These are phyloP conservation scores for Coenonympha glycerion DNA, from an alignment of 2,888 invertebrate species.

Conservation along the genomic window DNA sequence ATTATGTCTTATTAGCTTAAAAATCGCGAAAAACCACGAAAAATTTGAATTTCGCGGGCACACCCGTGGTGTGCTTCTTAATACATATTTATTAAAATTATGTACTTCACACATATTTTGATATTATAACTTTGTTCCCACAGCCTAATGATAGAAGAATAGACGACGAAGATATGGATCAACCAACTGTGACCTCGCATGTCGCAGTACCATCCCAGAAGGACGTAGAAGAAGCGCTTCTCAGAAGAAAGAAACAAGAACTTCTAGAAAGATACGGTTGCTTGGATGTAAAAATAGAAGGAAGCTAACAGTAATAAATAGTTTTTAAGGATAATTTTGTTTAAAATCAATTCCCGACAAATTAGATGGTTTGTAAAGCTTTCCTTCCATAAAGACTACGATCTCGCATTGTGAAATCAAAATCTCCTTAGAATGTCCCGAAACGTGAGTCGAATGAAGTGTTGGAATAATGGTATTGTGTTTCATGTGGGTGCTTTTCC, in stretches of 20 bases:
- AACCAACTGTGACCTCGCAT: slow-evolving; percentile 68
- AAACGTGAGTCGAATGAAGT: too few species aligned
- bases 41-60: too few species aligned
- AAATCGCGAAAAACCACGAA: too few species aligned
- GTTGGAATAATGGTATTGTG: too few species aligned
- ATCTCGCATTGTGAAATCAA: too few species aligned
- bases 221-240: slow-evolving; percentile 93
- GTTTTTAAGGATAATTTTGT: background rate
- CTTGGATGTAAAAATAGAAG: slow-evolving; percentile 63
- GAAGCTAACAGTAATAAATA: slow-evolving; percentile 41
- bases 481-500: too few species aligned
- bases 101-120: background rate
- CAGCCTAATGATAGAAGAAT: slow-evolving; percentile 66
- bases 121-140: slow-evolving; percentile 16
- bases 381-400: too few species aligned
- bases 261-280: slow-evolving; percentile 88
- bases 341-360: background rate
- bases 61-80: too few species aligned
- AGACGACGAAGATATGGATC: slow-evolving; percentile 45
- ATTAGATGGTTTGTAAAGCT: background rate
- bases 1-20: too few species aligned
- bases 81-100: too few species aligned
- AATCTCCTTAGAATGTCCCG: too few species aligned
- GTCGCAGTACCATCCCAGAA: slow-evolving; percentile 96
- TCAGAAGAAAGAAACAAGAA: slow-evolving; percentile 93